Conservation (phyloP, 2,113 vertebrate genomes). For the Prochilodus magdalenae region DNA sequence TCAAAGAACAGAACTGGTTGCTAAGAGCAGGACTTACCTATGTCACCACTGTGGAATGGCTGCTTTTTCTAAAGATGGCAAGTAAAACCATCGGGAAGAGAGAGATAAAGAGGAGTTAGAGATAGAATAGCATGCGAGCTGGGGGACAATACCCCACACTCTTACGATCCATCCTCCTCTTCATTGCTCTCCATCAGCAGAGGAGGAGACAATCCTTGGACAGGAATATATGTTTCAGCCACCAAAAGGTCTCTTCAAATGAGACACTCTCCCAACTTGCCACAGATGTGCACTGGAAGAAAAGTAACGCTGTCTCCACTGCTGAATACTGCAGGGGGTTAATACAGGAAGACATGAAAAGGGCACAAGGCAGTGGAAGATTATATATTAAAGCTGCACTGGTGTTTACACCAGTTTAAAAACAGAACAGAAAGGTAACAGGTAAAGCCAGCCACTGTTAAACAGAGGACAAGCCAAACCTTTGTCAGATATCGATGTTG, state of each 20-base stretch:
- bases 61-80: conserved; percentile 78
- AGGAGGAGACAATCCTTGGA: conserved; percentile 12
- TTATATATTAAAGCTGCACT: neutral
- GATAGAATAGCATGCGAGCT: conserved; percentile 65
- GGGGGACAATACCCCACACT: conserved; percentile 62
- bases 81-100: conserved; percentile 75
- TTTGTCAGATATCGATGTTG: neutral
- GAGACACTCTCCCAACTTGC: conserved; percentile 12
- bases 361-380: neutral
- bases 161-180: conserved; percentile 49
- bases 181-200: conserved; percentile 24
- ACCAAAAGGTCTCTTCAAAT: conserved; percentile 8
- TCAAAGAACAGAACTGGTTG: conserved; percentile 44
- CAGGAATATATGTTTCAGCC: conserved; percentile 3
- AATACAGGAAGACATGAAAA: conserved; percentile 32
- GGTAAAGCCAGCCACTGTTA: too few relatives aligned
- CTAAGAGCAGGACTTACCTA: conserved; percentile 76
- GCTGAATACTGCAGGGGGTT: neutral
- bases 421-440: neutral
- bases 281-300: conserved; percentile 23
- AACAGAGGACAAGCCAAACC: neutral
- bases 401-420: neutral
- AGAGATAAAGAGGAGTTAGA: conserved; percentile 81
- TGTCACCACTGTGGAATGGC: conserved; percentile 72
- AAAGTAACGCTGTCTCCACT: neutral